Base-by-base conservation (phyloP, 2,888 invertebrate species). In the Tachina grossa region DNA sequence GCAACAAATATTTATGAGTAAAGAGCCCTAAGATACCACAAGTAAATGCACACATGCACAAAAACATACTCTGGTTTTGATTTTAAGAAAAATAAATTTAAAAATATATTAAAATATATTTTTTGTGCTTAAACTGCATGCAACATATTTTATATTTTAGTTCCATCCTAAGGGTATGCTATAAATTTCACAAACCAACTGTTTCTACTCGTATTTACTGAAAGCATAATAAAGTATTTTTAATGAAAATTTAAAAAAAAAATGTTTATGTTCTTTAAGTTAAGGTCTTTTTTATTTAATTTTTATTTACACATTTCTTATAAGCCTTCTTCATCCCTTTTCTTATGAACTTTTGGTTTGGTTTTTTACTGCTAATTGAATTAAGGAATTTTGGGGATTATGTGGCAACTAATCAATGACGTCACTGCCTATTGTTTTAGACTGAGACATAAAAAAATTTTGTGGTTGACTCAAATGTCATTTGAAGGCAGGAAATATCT, bases 111-210 rank as follows among this genome's bases (percentile, higher is more conserved):
- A 19, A 5, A 55, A 55, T 22, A 11, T 13, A 10, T 31, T 49
- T 5, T 59, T 39, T 41, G 13, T 55, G 19, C 10, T n/a, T 39
- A 14, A 39, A 49, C 47, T 51, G 10, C 61, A 74, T 74, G 74
- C 61, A 61, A 61, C 31, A 77, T 5, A 66, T 76, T 57, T 16
- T 41, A 2, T 41, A 61, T 22, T 39, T 9, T 39, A 61, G 19
- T 45, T 57, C 9, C 3, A 13, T 57, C 57, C 66, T 31, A 13
- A 68, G 57, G n/a, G 16, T 66, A 57, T 77, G 76, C 76, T 57
- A 39, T 47, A 55, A 3, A 65, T 66, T 65, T 31, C 53, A 22
- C 53, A 5, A 43, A 31, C 14, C 59, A 72, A 31, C 39, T 68
- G 39, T 41, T 68, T 13, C 31, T 51, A 2, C 1, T 43, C 0